Evolutionary conservation across 1,140 invertebrate genomes (phyloP).

Genomic region (Propsilocerus akamusi): DNA sequence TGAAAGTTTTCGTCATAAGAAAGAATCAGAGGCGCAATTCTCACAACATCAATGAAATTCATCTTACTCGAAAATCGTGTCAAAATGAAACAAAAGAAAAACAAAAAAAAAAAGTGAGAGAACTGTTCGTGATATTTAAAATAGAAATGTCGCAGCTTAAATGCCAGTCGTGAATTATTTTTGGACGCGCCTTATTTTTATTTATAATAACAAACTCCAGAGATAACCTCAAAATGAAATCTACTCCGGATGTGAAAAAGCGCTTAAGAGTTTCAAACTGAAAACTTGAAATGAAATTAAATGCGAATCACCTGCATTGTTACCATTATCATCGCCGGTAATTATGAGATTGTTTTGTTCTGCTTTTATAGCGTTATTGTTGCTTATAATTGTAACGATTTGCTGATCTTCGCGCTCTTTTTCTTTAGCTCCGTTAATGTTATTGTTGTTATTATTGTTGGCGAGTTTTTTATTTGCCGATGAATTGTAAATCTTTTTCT

Average conservation of each 20-base stretch:
- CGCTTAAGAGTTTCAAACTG: too few species aligned
- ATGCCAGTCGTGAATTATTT: background rate
- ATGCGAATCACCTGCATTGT: slow-evolving; percentile 1
- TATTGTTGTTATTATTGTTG: slow-evolving; percentile 5
- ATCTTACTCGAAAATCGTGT: too few species aligned
- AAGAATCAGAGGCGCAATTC: too few species aligned
- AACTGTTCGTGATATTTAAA: too few species aligned
- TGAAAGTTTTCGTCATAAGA: too few species aligned
- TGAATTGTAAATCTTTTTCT: slow-evolving; percentile 22
- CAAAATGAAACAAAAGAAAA: too few species aligned
- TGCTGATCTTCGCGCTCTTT: background rate
- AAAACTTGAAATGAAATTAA: slow-evolving; percentile 1
- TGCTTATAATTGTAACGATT: slow-evolving; percentile 1
- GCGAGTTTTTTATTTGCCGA: slow-evolving; percentile 16
- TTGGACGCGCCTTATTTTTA: too few species aligned
- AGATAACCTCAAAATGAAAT: too few species aligned
- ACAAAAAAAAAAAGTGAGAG: too few species aligned
- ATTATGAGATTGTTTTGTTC: background rate
- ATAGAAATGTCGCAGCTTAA: slow-evolving; percentile 5
- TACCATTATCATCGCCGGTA: slow-evolving; percentile 7
- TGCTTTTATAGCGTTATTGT: background rate
- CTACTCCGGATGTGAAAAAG: too few species aligned
- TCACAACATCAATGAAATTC: too few species aligned
- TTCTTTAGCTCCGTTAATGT: background rate
- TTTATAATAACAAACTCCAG: too few species aligned